These are phyloP conservation scores for Caenorhabditis uteleia DNA, from an alignment of 2,888 invertebrate species.

Conservation along the genomic window DNA sequence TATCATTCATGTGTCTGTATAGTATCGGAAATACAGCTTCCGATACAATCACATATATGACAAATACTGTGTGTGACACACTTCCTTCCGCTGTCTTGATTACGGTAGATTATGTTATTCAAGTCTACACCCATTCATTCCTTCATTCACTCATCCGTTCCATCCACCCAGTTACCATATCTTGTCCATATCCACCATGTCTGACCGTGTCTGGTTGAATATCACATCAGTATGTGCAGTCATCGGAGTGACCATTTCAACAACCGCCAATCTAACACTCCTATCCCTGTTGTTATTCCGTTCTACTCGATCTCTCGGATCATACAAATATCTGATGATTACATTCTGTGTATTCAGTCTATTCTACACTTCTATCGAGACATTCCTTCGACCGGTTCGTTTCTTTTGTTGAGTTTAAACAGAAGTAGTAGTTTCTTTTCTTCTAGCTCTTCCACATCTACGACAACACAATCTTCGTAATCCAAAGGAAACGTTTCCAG, in stretches of 20 bases:
- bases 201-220: too few species aligned
- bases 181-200: too few species aligned
- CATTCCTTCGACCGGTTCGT: conserved; percentile 23
- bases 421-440: not conserved
- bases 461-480: conserved; percentile 29
- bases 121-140: too few species aligned
- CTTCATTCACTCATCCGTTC: too few species aligned
- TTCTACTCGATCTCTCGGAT: conserved; percentile 8
- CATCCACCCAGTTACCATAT: too few species aligned
- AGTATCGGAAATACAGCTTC: too few species aligned
- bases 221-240: conserved; percentile 12
- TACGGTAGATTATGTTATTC: too few species aligned
- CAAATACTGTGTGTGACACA: too few species aligned
- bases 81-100: too few species aligned
- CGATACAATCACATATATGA: too few species aligned
- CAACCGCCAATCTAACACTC: conserved; percentile 9
- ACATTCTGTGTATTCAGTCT: conserved; percentile 20
- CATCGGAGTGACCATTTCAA: conserved; percentile 17
- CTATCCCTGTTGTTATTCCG: not conserved
- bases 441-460: conserved; percentile 26
- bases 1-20: too few species aligned
- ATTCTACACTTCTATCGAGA: conserved; percentile 27
- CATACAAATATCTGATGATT: conserved; percentile 25
- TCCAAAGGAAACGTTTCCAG: conserved; percentile 24
- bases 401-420: not conserved